phyloP scores from a whole-genome alignment of 2,888 invertebrate genomes.

The Ephialtes manifestator region DNA sequence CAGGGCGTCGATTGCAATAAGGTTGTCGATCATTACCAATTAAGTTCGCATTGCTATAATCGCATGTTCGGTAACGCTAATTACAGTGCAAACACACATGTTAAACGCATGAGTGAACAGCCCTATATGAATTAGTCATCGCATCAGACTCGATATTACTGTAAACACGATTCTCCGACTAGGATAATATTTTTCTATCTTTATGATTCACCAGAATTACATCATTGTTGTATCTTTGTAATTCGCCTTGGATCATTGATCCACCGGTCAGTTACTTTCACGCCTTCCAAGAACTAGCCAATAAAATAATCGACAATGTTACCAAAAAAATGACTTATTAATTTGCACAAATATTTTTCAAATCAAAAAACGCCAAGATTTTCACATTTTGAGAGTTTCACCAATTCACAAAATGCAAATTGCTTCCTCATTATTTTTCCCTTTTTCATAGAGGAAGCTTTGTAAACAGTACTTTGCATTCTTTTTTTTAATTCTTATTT shows the following conservation, averaged over 20 bases:
- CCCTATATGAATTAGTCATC: slow-evolving; percentile 24
- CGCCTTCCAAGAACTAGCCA: background rate
- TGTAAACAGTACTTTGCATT: too few species aligned
- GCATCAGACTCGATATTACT: background rate
- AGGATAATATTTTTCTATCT: background rate
- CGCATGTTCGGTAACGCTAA: slow-evolving; percentile 59
- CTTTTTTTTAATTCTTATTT: too few species aligned
- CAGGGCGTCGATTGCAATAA: slow-evolving; percentile 54
- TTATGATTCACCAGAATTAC: slow-evolving; percentile 18
- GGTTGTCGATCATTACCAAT: slow-evolving; percentile 57
- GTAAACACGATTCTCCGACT: background rate
- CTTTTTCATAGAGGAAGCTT: too few species aligned
- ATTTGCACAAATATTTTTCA: too few species aligned
- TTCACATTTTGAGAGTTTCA: too few species aligned
- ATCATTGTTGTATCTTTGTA: background rate
- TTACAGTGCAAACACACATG: slow-evolving; percentile 15
- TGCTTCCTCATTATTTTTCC: too few species aligned
- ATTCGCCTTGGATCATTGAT: slow-evolving; percentile 11
- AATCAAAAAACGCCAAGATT: too few species aligned
- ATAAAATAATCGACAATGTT: too few species aligned
- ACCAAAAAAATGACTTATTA: too few species aligned
- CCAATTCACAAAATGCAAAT: too few species aligned
- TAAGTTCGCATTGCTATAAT: slow-evolving; percentile 46
- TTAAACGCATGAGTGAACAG: slow-evolving; percentile 37
- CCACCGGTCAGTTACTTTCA: background rate